phyloP scores from a whole-genome alignment of 1,140 invertebrate species.

The Drosophila chauvacae region DNA sequence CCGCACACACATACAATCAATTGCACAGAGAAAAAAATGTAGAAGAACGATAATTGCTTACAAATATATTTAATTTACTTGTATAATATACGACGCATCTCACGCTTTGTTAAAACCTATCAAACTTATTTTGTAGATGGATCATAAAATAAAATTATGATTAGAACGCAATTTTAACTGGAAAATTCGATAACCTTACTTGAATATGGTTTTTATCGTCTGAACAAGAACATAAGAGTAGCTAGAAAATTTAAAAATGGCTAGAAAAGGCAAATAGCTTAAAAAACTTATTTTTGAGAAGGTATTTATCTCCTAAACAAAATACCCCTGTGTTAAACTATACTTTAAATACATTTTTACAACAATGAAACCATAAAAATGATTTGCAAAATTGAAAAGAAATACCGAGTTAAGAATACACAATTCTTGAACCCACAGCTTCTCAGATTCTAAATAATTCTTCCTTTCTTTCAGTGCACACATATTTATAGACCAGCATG shows the following conservation, averaged over 20 bases:
- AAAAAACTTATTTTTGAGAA: background rate
- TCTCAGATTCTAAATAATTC: too few relatives aligned
- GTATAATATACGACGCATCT: background rate
- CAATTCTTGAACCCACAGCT: too few relatives aligned
- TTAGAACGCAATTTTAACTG: background rate
- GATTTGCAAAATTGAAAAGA: background rate
- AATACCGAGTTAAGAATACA: background rate
- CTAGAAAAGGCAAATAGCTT: background rate
- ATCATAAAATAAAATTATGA: background rate
- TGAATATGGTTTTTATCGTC: background rate
- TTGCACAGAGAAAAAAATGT: background rate
- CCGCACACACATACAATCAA: slow-evolving; percentile 28
- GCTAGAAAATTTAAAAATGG: background rate
- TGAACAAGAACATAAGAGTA: background rate
- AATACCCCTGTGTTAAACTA: too few relatives aligned
- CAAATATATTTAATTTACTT: too few relatives aligned
- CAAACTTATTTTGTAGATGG: background rate
- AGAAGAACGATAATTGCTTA: background rate
- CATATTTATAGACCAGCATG: background rate
- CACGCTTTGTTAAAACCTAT: background rate
- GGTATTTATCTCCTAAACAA: background rate
- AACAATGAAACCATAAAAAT: too few relatives aligned
- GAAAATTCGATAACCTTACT: background rate
- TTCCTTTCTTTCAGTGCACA: background rate
- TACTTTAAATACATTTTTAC: too few relatives aligned